These are phyloP conservation scores for Dugesia japonica DNA, from an alignment of 2,888 invertebrate species.

Conservation along the genomic window DNA sequence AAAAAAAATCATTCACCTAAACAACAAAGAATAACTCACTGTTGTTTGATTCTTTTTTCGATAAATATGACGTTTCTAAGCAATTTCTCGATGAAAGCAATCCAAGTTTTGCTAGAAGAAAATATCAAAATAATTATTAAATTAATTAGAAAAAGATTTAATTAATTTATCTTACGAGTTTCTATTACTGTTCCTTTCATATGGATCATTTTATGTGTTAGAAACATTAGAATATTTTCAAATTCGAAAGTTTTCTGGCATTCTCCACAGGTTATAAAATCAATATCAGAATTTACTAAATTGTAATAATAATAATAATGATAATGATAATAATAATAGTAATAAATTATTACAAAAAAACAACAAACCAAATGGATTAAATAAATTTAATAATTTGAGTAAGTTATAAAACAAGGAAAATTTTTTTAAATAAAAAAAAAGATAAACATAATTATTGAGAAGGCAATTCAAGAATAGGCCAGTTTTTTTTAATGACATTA, in stretches of 20 bases:
- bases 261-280: not conserved
- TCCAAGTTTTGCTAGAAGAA: not conserved
- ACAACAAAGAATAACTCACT: not conserved
- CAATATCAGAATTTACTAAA: not conserved
- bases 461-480: too few relatives aligned
- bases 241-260: constrained; percentile 9
- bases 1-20: not conserved
- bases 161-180: not conserved
- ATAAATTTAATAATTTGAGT: too few relatives aligned
- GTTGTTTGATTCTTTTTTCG: constrained; percentile 1
- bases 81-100: not conserved
- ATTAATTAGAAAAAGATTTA: not conserved
- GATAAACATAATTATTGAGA: too few relatives aligned
- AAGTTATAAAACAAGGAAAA: too few relatives aligned
- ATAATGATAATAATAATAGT: too few relatives aligned
- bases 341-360: too few relatives aligned
- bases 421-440: too few relatives aligned
- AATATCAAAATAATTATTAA: not conserved
- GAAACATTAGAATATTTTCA: not conserved
- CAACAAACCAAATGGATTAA: too few relatives aligned
- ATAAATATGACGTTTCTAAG: not conserved
- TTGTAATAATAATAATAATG: not conserved
- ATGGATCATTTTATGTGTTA: not conserved
- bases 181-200: not conserved
- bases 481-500: too few relatives aligned